Evolutionary conservation across 2,888 invertebrate genomes (phyloP).

Genomic region (Galerucella calmariensis): DNA sequence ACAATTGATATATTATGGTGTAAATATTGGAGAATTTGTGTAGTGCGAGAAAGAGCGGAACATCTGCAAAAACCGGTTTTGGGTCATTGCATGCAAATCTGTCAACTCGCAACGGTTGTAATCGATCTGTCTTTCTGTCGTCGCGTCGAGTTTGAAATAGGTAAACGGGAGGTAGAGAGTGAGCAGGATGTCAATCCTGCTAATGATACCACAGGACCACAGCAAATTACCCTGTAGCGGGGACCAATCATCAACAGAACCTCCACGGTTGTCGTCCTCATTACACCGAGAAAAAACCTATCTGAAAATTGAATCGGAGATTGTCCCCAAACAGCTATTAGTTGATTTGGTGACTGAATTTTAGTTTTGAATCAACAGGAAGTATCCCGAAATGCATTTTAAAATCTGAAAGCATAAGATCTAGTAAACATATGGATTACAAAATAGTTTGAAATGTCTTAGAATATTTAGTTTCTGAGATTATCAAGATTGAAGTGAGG

Average conservation of each 20-base stretch:
- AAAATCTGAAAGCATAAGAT: too few species aligned
- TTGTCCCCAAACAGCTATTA: not conserved
- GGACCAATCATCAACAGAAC: conserved; percentile 33
- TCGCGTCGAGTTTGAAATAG: conserved; percentile 51
- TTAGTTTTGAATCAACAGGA: not conserved
- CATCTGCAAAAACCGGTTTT: conserved; percentile 44
- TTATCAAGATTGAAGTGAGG: too few species aligned
- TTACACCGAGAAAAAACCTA: conserved; percentile 6
- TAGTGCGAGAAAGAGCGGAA: conserved; percentile 31
- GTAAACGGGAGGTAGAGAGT: conserved; percentile 58
- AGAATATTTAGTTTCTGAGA: too few species aligned
- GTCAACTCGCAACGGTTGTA: conserved; percentile 37
- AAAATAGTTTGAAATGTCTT: too few species aligned
- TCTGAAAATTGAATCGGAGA: not conserved
- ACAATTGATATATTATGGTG: conserved; percentile 18
- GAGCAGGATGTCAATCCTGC: conserved; percentile 66
- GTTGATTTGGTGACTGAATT: not conserved
- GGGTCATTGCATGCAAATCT: conserved; percentile 52
- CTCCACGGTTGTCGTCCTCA: conserved; percentile 10
- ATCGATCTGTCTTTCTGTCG: conserved; percentile 48
- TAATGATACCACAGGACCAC: conserved; percentile 66
- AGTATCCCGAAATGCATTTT: too few species aligned
- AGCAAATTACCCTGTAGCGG: conserved; percentile 63
- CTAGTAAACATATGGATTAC: too few species aligned
- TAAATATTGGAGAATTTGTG: conserved; percentile 34